Evolutionary conservation across 2,888 invertebrate species (phyloP).

Genomic region (Alloscopus bannaensis): DNA sequence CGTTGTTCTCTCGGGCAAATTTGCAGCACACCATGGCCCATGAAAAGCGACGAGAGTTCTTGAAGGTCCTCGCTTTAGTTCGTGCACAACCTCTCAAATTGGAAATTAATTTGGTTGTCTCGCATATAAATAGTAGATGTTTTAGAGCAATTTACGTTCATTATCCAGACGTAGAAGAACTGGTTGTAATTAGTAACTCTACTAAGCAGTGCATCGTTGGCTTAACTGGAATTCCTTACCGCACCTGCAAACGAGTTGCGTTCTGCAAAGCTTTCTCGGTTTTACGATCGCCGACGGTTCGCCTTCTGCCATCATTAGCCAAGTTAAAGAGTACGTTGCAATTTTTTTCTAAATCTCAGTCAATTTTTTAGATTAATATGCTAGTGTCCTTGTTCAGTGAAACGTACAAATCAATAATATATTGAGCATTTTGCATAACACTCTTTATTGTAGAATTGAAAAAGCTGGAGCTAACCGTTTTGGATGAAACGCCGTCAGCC

Average conservation of each 20-base stretch:
- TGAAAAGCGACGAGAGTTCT: constrained; percentile 50
- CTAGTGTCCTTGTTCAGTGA: too few relatives aligned
- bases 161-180: constrained; percentile 45
- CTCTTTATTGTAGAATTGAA: constrained; percentile 35
- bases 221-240: constrained; percentile 59
- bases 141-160: constrained; percentile 35
- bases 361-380: too few relatives aligned
- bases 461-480: constrained; percentile 39
- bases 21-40: constrained; percentile 2
- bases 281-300: neutral
- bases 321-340: constrained; percentile 53
- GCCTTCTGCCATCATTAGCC: constrained; percentile 13
- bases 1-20: constrained; percentile 21
- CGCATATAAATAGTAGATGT: constrained; percentile 39
- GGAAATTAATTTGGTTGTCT: constrained; percentile 34
- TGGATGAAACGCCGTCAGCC: constrained; percentile 28
- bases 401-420: constrained; percentile 1
- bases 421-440: neutral
- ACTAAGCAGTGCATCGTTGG: constrained; percentile 48
- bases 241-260: constrained; percentile 45
- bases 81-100: constrained; percentile 32
- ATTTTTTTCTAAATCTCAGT: too few relatives aligned
- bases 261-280: constrained; percentile 55
- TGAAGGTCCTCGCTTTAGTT: constrained; percentile 47
- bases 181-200: constrained; percentile 24